Percentiles rank a stretch among this genome's conserved stretches.
phyloP scores from a whole-genome alignment of 2,797 vertebrate genomes.

The Dendrocincla fuliginosa region DNA sequence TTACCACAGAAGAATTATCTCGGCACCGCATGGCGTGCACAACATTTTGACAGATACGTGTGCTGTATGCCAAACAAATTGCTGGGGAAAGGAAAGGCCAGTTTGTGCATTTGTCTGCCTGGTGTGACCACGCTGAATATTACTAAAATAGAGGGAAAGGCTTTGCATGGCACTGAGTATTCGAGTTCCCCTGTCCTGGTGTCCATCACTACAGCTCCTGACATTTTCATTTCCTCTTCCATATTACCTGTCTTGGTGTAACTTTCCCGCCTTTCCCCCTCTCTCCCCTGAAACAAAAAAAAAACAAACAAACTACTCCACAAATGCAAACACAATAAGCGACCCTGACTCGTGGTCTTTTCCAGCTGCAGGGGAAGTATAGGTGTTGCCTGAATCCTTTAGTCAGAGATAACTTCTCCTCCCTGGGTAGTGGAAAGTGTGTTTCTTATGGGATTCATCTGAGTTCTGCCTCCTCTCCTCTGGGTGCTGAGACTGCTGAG shows the following conservation, averaged over 20 bases:
- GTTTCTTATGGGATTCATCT: background rate
- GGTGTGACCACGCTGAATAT: background rate
- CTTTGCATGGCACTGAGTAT: background rate
- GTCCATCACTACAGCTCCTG: background rate
- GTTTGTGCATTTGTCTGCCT: slow-evolving; percentile 40
- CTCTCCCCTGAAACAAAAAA: background rate
- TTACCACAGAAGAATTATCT: slow-evolving; percentile 61
- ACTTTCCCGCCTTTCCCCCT: background rate
- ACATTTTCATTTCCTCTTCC: background rate
- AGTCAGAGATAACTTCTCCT: background rate
- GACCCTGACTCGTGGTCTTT: background rate
- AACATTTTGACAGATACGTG: slow-evolving; percentile 58
- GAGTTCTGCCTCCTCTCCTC: background rate
- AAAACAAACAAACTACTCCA: background rate
- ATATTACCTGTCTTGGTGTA: background rate
- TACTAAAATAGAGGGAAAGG: background rate
- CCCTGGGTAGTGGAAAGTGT: background rate
- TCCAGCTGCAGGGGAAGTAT: background rate
- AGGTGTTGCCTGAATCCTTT: background rate
- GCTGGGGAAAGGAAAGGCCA: slow-evolving; percentile 27
- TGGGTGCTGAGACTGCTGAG: slow-evolving; percentile 12
- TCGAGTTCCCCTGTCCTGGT: background rate
- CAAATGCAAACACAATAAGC: background rate
- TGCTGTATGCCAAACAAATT: slow-evolving; percentile 60
- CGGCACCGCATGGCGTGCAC: background rate